These are phyloP conservation scores for Peromyscus nudipes DNA, from an alignment of 2,797 vertebrate genomes.

Conservation along the genomic window DNA sequence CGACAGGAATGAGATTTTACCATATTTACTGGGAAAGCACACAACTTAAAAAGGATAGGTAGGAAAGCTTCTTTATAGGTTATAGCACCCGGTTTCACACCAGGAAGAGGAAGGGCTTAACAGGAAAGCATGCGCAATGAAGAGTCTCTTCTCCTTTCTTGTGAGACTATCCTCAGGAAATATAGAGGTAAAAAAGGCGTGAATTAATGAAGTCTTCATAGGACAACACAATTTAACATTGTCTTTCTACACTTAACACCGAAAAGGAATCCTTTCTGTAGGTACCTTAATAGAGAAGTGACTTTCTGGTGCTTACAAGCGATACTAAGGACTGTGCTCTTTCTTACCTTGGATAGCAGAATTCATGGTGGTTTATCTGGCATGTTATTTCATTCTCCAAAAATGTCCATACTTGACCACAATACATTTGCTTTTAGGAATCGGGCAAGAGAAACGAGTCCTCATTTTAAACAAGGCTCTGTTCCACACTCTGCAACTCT, in stretches of 20 bases:
- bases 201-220: constrained; percentile 59
- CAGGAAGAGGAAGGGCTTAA: not conserved
- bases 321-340: not conserved
- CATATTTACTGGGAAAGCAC: not conserved
- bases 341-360: not conserved
- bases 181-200: not conserved
- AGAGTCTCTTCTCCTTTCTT: not conserved
- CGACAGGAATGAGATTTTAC: not conserved
- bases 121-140: not conserved
- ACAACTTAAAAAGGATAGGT: constrained; percentile 23
- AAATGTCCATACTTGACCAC: constrained; percentile 5
- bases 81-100: not conserved
- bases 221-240: constrained; percentile 48
- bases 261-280: not conserved
- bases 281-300: constrained; percentile 45
- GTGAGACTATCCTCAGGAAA: constrained; percentile 37
- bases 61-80: not conserved
- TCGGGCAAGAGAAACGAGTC: not conserved
- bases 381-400: not conserved
- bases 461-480: constrained; percentile 27
- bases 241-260: constrained; percentile 3
- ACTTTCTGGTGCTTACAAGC: not conserved
- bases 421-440: not conserved
- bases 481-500: not conserved
- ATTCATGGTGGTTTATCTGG: not conserved